phyloP scores from a whole-genome alignment of 2,797 vertebrate genomes.

The Galagoides demidoff region DNA sequence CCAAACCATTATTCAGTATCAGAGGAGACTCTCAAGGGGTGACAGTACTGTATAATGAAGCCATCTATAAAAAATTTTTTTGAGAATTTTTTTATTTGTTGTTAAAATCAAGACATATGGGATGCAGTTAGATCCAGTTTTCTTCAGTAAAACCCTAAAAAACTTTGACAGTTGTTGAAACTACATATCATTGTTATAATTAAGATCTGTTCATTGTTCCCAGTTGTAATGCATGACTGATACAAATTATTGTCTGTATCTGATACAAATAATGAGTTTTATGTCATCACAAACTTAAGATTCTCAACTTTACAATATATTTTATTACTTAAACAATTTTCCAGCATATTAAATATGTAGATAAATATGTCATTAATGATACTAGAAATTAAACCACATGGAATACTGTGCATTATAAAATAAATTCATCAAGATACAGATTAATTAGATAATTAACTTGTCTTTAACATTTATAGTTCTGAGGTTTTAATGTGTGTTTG shows the following conservation, averaged over 20 bases:
- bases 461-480: not conserved
- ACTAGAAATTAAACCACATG: not conserved
- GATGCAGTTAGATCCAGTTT: slow-evolving; percentile 78
- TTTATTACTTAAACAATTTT: slow-evolving; percentile 36
- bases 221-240: slow-evolving; percentile 40
- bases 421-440: not conserved
- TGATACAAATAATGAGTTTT: slow-evolving; percentile 7
- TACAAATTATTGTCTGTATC: slow-evolving; percentile 59
- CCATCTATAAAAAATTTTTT: slow-evolving; percentile 47
- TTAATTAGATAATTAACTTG: not conserved
- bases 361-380: not conserved
- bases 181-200: slow-evolving; percentile 77
- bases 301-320: slow-evolving; percentile 12
- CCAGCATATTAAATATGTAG: slow-evolving; percentile 3
- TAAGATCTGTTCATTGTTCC: slow-evolving; percentile 77
- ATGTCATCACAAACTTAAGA: not conserved
- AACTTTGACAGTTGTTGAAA: slow-evolving; percentile 82
- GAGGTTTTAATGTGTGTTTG: not conserved
- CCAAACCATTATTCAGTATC: slow-evolving; percentile 75
- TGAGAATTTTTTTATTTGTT: slow-evolving; percentile 31
- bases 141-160: slow-evolving; percentile 70
- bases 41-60: slow-evolving; percentile 67
- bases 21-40: slow-evolving; percentile 65
- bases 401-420: not conserved
- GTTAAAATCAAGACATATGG: slow-evolving; percentile 79